Percentiles rank a stretch among this genome's conserved stretches.
Evolutionary conservation across 2,888 invertebrate genomes (phyloP).

Genomic region (Melipona bicolor): DNA sequence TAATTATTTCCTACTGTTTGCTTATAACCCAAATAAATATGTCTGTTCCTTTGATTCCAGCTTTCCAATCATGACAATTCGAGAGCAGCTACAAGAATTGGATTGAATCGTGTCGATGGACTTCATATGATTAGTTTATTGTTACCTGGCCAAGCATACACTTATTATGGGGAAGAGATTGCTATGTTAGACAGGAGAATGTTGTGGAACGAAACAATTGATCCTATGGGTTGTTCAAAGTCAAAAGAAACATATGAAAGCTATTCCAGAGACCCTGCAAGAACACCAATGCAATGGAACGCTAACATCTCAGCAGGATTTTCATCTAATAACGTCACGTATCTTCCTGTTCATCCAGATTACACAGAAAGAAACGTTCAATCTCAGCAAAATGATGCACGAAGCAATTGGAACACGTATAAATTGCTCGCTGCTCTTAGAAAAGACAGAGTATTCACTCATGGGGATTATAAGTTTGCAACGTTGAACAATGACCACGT

Average conservation of each 20-base stretch:
- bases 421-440: conserved; percentile 70
- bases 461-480: conserved; percentile 72
- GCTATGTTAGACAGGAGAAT: conserved; percentile 72
- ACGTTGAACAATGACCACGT: conserved; percentile 70
- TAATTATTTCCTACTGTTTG: too few relatives aligned
- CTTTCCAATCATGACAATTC: conserved; percentile 77
- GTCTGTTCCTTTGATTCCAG: conserved; percentile 62
- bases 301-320: conserved; percentile 75
- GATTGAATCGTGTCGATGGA: conserved; percentile 80
- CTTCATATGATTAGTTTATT: conserved; percentile 85
- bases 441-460: conserved; percentile 69
- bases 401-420: conserved; percentile 72
- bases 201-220: conserved; percentile 73
- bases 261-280: conserved; percentile 74
- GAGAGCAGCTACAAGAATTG: conserved; percentile 74
- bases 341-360: conserved; percentile 71
- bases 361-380: conserved; percentile 72
- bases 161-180: conserved; percentile 85
- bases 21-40: neutral
- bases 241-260: conserved; percentile 56
- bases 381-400: conserved; percentile 52
- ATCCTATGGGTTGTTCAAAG: conserved; percentile 61
- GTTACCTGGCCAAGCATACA: conserved; percentile 85
- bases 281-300: conserved; percentile 83
- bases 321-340: conserved; percentile 67